Conservation (phyloP, 2,888 invertebrate species). For the Drosophila emarginata region DNA sequence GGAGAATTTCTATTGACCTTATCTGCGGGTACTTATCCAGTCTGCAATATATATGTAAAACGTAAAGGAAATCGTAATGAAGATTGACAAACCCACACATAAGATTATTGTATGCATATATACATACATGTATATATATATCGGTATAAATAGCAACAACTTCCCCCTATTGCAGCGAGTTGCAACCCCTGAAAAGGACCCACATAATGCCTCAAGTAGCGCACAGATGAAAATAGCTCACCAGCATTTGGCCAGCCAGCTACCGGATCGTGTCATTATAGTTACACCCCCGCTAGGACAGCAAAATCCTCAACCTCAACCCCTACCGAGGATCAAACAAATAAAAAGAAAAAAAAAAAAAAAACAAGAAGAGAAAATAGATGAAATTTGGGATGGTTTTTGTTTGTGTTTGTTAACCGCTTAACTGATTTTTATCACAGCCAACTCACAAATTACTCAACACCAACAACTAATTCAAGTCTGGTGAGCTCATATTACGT, state of each 20-base stretch:
- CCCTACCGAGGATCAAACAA: slow-evolving; percentile 9
- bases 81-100: slow-evolving; percentile 61
- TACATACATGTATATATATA: slow-evolving; percentile 3
- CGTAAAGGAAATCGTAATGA: slow-evolving; percentile 50
- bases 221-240: slow-evolving; percentile 41
- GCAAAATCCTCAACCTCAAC: not conserved
- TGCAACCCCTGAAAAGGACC: slow-evolving; percentile 44
- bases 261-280: slow-evolving; percentile 27
- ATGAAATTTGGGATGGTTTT: slow-evolving; percentile 21
- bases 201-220: slow-evolving; percentile 58
- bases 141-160: slow-evolving; percentile 52
- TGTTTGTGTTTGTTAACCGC: slow-evolving; percentile 70
- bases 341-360: not conserved
- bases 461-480: slow-evolving; percentile 53
- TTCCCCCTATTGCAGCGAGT: slow-evolving; percentile 31
- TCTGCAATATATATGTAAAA: slow-evolving; percentile 18
- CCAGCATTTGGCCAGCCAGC: slow-evolving; percentile 45
- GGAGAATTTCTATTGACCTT: slow-evolving; percentile 27
- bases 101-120: not conserved
- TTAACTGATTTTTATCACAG: slow-evolving; percentile 67
- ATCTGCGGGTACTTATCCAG: slow-evolving; percentile 56
- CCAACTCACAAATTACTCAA: slow-evolving; percentile 70
- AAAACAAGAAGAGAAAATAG: not conserved
- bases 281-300: slow-evolving; percentile 31
- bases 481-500: slow-evolving; percentile 58